Percentiles rank a stretch among this genome's conserved stretches.
These are phyloP conservation scores for Notodonta ziczac DNA, from an alignment of 2,888 invertebrate genomes.

Conservation along the genomic window DNA sequence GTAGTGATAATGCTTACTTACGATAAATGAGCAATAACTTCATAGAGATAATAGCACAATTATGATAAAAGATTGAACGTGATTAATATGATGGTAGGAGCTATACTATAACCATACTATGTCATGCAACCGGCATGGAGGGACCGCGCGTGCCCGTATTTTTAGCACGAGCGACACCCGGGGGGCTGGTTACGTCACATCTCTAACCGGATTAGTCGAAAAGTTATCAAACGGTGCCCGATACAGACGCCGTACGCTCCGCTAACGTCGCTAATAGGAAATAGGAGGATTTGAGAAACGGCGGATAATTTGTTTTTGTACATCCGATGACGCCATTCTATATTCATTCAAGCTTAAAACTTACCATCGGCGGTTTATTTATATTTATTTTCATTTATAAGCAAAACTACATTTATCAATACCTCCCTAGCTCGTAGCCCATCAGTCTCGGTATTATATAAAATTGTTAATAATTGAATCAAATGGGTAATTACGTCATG, in stretches of 20 bases:
- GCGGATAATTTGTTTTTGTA: constrained; percentile 10
- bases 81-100: constrained; percentile 30
- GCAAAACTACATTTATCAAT: neutral
- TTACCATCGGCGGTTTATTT: neutral
- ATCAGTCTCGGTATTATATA: neutral
- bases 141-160: constrained; percentile 69
- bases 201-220: constrained; percentile 54
- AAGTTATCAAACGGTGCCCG: constrained; percentile 43
- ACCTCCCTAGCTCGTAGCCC: neutral
- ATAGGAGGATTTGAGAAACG: constrained; percentile 16
- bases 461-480: neutral
- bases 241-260: constrained; percentile 24
- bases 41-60: neutral
- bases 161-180: constrained; percentile 71
- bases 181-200: constrained; percentile 66
- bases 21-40: too few relatives aligned
- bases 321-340: constrained; percentile 6
- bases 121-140: constrained; percentile 55
- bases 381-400: neutral
- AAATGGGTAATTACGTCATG: neutral
- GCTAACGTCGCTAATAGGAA: constrained; percentile 27
- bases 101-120: constrained; percentile 48
- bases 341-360: constrained; percentile 8
- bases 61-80: neutral
- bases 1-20: too few relatives aligned